phyloP scores from a whole-genome alignment of 2,113 vertebrate species.

The Addax nasomaculatus region DNA sequence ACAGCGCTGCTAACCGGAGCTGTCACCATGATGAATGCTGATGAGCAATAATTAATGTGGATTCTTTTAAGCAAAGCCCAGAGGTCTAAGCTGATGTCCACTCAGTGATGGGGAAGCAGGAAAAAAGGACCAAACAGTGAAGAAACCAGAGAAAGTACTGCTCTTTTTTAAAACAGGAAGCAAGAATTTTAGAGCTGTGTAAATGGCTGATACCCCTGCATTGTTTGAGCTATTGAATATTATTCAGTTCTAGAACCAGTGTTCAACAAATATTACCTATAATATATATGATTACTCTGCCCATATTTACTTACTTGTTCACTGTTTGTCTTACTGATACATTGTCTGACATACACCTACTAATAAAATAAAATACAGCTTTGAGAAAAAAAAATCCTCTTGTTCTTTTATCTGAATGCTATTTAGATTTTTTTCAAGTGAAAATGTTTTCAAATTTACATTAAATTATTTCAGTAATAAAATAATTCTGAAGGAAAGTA shows the following conservation, averaged over 20 bases:
- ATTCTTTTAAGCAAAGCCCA: constrained; percentile 69
- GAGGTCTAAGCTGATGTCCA: constrained; percentile 45
- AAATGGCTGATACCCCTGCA: background rate
- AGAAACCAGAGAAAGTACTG: background rate
- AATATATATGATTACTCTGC: background rate
- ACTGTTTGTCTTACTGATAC: background rate
- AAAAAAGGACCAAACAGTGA: background rate
- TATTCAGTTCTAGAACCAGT: background rate
- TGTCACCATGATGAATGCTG: constrained; percentile 79
- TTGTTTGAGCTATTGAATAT: background rate
- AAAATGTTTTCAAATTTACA: background rate
- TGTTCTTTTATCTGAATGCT: background rate
- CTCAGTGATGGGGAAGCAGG: constrained; percentile 25
- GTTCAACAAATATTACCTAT: background rate
- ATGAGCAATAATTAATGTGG: constrained; percentile 78
- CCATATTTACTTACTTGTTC: background rate
- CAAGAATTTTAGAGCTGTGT: background rate
- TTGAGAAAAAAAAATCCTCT: background rate
- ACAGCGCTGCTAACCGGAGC: constrained; percentile 68
- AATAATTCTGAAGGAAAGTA: background rate
- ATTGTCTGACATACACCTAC: background rate
- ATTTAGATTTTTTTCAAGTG: background rate
- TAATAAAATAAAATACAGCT: background rate
- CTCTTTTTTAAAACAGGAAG: background rate
- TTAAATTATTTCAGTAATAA: background rate